Base-by-base conservation (phyloP, 2,113 vertebrate species). In the Xiphorhynchus elegans region DNA sequence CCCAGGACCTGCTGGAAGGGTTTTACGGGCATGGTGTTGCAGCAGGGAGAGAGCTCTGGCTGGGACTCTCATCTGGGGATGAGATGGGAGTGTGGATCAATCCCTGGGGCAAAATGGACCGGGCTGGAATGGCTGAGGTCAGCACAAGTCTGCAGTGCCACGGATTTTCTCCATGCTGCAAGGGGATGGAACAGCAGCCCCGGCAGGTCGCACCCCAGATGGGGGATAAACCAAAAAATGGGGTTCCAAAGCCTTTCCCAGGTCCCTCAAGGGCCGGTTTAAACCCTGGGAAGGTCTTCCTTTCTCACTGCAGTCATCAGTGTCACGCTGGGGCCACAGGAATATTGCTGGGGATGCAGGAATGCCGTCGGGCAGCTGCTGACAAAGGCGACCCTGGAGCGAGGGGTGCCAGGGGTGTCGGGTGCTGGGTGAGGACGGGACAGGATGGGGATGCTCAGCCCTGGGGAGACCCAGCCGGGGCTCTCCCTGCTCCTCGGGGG, bases 371-470 rank as follows among this genome's bases (percentile, higher is more conserved):
- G 47, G 62, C 1, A 8, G 31, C 10, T 8, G 64, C 69, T 78
- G 56, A 3, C 8, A 40, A 42, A 1, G 2, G 25, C 0, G 46
- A 55, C 24, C 12, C 47, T 11, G 4, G 33, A 23, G 15, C 0
- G 1, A 47, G 37, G 33, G 42, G 46, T 44, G 9, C 4, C 0
- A 0, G 17, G 25, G 7, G 8, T 15, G 7, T 8, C 1, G 2
- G 66, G 14, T 17, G 39, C 0, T 0, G 1, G 60, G 17, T 4
- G 52, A 35, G 68, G 53, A 10, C 1, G 9, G 23, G 58, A 35
- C 17, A 29, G 60, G 59, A 20, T 31, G 17, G 39, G 70, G 60
- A 10, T 5, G 44, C 53, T 72, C 5, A 8, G 37, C 53, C 20
- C 12, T 26, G 49, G 44, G 28, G 53, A 49, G 2, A 29, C 42